These are phyloP conservation scores for Lamellibrachia luymesi DNA, from an alignment of 1,140 invertebrate genomes.

Conservation along the genomic window DNA sequence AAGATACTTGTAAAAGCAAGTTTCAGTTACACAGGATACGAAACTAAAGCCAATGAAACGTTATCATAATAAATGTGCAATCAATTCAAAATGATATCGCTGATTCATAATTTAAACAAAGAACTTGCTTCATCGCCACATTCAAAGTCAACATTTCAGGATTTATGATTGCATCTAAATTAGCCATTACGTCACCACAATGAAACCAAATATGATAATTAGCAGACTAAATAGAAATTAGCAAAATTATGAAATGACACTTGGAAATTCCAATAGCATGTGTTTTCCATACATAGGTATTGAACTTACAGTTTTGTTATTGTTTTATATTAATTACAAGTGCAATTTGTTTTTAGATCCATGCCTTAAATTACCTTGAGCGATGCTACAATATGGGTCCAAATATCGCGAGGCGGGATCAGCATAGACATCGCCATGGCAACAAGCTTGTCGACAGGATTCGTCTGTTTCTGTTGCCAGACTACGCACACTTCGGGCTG, in stretches of 20 bases:
- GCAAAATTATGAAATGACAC: neutral
- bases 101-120: neutral
- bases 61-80: too few species aligned
- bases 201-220: neutral
- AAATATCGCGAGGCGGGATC: neutral
- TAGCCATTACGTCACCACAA: neutral
- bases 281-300: neutral
- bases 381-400: neutral
- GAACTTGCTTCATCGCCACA: neutral
- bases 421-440: neutral
- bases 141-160: neutral
- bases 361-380: neutral
- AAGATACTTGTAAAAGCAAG: neutral
- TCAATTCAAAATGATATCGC: neutral
- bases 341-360: neutral
- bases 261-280: neutral
- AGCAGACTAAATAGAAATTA: neutral
- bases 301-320: neutral
- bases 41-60: neutral
- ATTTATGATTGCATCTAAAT: neutral
- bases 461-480: neutral
- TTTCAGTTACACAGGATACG: neutral
- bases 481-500: neutral
- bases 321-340: neutral
- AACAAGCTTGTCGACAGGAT: neutral